Base-by-base conservation (phyloP, 2,797 vertebrate genomes). In the Galagoides demidoff region DNA sequence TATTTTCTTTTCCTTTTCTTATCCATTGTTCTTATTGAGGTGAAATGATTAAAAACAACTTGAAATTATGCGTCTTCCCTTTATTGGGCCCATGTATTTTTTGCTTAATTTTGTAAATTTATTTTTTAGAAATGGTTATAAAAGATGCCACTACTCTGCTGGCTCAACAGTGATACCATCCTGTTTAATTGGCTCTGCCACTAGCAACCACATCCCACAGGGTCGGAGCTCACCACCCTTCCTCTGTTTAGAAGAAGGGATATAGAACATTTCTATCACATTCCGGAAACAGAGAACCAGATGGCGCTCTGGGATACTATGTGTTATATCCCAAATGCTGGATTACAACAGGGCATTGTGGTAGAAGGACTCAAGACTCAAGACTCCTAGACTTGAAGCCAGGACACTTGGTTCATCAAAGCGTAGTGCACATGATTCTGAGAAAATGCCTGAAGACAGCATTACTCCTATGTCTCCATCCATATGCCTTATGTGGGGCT, bases 11-110 rank as follows among this genome's bases (percentile, higher is more conserved):
- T 63, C 45, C 31, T 74, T 17, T 86, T 89, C 31, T 23, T 55
- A 59, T 25, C 25, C 64, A 61, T 83, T 52, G 70, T 84, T 85
- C 45, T 95, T 92, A 85, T 11, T 94, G 73, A 92, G 70, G 81
- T 49, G 5, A 92, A 95, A 85, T 20, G 76, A 85, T 57, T 39
- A 57, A 23, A 77, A 92, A 77, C 27, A 82, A 63, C 59, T 89
- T 86, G 43, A 27, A 52, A 92, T 94, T 88, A 7, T 89, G 29
- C 73, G n/a, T 71, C 52, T 95, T 92, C 49, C 49, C 34, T 95
- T 31, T 93, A 23, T 45, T 13, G 63, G 66, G 8, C 49, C n/a
- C 64, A 76, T 39, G 63, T 95, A 66, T 61, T 59, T 43, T 93
- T 61, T 37, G 27, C 22, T 96, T 93, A 55, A 20, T 79, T 95